Conservation (phyloP, 2,797 vertebrate genomes). For the Amblyraja radiata region DNA sequence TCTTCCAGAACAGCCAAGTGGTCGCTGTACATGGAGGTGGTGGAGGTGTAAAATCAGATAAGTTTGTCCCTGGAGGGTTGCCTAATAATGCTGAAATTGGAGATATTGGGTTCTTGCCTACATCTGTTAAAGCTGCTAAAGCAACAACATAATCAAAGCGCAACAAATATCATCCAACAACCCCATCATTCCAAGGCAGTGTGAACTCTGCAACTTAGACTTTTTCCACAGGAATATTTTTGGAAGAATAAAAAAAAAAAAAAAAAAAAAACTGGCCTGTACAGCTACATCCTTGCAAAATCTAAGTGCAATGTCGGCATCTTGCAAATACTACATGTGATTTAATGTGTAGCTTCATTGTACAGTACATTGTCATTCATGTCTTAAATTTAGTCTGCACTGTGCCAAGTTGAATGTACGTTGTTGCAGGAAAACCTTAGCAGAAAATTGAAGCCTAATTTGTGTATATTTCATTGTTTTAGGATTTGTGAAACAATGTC, state of each 20-base stretch:
- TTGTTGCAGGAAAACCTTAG: slow-evolving; percentile 51
- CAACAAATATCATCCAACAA: too few relatives aligned
- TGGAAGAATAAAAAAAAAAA: too few relatives aligned
- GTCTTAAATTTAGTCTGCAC: slow-evolving; percentile 78
- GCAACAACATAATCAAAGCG: too few relatives aligned
- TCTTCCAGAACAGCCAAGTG: too few relatives aligned
- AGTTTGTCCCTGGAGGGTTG: too few relatives aligned
- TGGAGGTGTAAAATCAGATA: too few relatives aligned
- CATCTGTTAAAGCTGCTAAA: too few relatives aligned
- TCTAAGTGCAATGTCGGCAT: slow-evolving; percentile 60
- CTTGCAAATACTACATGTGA: slow-evolving; percentile 57
- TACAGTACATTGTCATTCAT: slow-evolving; percentile 70
- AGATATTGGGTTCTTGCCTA: too few relatives aligned
- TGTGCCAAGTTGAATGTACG: slow-evolving; percentile 82
- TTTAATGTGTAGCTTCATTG: slow-evolving; percentile 68
- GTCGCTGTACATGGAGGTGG: too few relatives aligned
- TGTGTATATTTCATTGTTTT: slow-evolving; percentile 65
- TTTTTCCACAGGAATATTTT: too few relatives aligned
- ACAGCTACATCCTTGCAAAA: slow-evolving; percentile 66
- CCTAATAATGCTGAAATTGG: too few relatives aligned
- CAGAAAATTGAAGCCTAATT: slow-evolving; percentile 61
- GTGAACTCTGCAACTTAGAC: slow-evolving; percentile 46
- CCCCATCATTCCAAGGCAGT: too few relatives aligned
- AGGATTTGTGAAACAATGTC: slow-evolving; percentile 62
- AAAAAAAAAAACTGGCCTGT: slow-evolving; percentile 77